These are phyloP conservation scores for Oncorhynchus masou DNA, from an alignment of 2,113 vertebrate species.

Conservation along the genomic window DNA sequence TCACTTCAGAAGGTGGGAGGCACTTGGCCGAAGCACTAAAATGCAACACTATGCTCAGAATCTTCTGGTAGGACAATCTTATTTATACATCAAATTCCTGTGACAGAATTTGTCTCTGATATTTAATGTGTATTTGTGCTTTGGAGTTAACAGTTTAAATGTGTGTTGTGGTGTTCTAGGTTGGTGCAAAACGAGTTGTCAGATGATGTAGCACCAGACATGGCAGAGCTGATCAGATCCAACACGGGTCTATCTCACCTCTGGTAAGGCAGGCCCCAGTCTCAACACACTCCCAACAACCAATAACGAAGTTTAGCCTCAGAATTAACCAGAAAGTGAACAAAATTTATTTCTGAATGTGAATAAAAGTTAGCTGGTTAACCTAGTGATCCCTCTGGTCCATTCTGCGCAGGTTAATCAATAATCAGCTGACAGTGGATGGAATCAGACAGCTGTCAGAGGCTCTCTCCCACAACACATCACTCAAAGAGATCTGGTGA, in stretches of 20 bases:
- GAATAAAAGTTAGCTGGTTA: not conserved
- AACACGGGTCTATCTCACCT: conserved; percentile 66
- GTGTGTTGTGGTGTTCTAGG: not conserved
- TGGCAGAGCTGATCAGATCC: conserved; percentile 54
- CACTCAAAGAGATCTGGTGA: conserved; percentile 74
- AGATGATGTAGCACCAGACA: conserved; percentile 60
- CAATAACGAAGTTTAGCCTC: too few species aligned
- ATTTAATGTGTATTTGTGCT: not conserved
- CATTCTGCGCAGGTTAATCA: conserved; percentile 65
- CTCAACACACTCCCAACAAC: not conserved
- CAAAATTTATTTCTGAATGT: not conserved
- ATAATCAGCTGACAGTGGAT: conserved; percentile 59
- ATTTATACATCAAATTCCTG: not conserved
- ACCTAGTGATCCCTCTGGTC: not conserved
- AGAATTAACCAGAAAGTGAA: not conserved
- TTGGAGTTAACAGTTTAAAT: not conserved
- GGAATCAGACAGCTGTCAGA: conserved; percentile 56
- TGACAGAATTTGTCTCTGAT: not conserved
- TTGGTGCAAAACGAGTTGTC: conserved; percentile 62
- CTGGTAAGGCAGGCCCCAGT: conserved; percentile 52
- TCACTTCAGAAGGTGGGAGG: conserved; percentile 83
- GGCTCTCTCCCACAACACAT: conserved; percentile 58
- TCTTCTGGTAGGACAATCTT: conserved; percentile 82
- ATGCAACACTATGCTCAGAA: conserved; percentile 78
- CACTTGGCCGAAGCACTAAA: conserved; percentile 80